phyloP scores from a whole-genome alignment of 2,888 invertebrate genomes.

The Cephus rjabovi region DNA sequence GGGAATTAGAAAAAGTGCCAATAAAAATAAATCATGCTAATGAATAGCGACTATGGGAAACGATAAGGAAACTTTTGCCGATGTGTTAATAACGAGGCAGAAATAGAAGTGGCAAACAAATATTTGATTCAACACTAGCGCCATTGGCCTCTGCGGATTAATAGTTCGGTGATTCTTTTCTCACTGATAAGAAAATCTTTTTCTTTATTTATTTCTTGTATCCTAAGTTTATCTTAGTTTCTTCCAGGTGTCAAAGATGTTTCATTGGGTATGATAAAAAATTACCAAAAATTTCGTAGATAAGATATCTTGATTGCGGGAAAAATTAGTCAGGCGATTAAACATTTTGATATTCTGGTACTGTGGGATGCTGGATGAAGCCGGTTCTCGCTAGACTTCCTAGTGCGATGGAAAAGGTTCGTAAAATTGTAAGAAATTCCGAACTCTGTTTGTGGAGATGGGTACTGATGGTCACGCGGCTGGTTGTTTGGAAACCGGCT shows the following conservation, averaged over 20 bases:
- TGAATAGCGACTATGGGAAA: neutral
- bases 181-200: neutral
- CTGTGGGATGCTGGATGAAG: neutral
- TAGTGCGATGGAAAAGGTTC: conserved; percentile 2
- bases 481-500: conserved; percentile 3
- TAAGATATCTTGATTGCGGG: neutral
- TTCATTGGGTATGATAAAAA: neutral
- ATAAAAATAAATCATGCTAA: neutral
- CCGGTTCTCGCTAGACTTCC: neutral
- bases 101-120: neutral
- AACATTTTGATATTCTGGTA: neutral
- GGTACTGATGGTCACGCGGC: neutral
- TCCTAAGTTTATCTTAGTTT: neutral
- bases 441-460: neutral
- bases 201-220: neutral
- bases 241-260: neutral
- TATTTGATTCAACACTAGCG: neutral
- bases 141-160: neutral
- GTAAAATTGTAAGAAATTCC: conserved; percentile 35
- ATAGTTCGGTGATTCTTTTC: neutral
- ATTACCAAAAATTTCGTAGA: neutral
- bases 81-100: neutral
- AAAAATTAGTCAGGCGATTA: neutral
- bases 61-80: neutral
- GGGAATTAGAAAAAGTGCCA: neutral